Evolutionary conservation across 2,113 vertebrate genomes (phyloP).

Genomic region (Sterna hirundo): DNA sequence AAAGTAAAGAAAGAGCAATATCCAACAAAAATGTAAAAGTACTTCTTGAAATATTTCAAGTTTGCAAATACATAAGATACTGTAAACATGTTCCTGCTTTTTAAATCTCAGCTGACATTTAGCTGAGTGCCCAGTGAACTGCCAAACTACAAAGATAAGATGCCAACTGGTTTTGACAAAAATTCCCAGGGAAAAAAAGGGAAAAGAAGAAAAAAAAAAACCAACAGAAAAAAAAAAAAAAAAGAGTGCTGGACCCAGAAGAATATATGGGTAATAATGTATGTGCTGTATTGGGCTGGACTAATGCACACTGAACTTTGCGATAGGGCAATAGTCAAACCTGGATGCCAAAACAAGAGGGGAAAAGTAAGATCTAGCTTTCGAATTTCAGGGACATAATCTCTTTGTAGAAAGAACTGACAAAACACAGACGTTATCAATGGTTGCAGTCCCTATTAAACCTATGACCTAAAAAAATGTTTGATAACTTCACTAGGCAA

Average conservation of each 20-base stretch:
- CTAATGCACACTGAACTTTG: neutral
- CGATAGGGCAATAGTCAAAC: neutral
- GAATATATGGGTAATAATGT: neutral
- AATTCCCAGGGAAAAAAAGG: neutral
- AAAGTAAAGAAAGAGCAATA: neutral
- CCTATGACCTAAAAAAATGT: neutral
- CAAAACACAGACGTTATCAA: neutral
- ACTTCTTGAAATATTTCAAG: neutral
- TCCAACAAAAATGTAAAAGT: neutral
- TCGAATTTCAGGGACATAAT: neutral
- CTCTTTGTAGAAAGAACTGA: neutral
- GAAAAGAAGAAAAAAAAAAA: neutral
- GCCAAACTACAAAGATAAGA: neutral
- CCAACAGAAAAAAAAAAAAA: neutral
- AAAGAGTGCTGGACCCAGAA: neutral
- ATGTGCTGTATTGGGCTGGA: neutral
- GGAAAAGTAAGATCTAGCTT: neutral
- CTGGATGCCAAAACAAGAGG: neutral
- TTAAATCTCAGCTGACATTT: neutral
- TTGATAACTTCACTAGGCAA: neutral
- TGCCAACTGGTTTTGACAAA: neutral
- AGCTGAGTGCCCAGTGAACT: neutral
- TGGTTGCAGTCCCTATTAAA: neutral
- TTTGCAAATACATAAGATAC: neutral
- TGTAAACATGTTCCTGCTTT: neutral